Conservation (phyloP, 2,888 invertebrate species). For the Rhagonycha fulva region DNA sequence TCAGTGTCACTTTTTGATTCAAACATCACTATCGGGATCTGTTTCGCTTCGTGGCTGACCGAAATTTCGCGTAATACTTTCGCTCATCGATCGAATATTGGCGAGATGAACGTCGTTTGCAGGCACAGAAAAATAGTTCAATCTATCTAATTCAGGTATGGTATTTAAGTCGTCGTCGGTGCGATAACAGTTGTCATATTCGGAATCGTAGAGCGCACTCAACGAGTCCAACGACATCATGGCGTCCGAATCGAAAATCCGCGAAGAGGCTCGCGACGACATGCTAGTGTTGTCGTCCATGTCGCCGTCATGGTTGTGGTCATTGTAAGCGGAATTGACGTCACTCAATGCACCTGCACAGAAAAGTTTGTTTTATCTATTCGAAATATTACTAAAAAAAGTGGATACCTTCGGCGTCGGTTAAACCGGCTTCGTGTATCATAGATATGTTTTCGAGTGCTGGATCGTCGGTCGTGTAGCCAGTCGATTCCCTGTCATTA, state of each 20-base stretch:
- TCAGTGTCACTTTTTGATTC: slow-evolving; percentile 30
- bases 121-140: slow-evolving; percentile 56
- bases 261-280: slow-evolving; percentile 82
- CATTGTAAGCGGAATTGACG: slow-evolving; percentile 81
- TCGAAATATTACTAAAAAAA: background rate
- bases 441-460: slow-evolving; percentile 84
- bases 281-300: slow-evolving; percentile 75
- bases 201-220: slow-evolving; percentile 81
- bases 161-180: slow-evolving; percentile 57
- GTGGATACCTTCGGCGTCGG: slow-evolving; percentile 80
- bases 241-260: slow-evolving; percentile 78
- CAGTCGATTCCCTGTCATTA: slow-evolving; percentile 68
- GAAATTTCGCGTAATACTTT: slow-evolving; percentile 77
- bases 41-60: slow-evolving; percentile 70
- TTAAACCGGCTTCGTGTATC: slow-evolving; percentile 83
- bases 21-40: slow-evolving; percentile 70
- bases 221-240: slow-evolving; percentile 78
- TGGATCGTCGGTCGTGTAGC: slow-evolving; percentile 87
- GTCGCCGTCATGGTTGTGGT: slow-evolving; percentile 58
- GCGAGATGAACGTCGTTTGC: slow-evolving; percentile 67
- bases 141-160: slow-evolving; percentile 53
- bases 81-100: slow-evolving; percentile 75
- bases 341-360: slow-evolving; percentile 76
- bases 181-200: slow-evolving; percentile 68
- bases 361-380: background rate